Evolutionary conservation across 1,140 invertebrate genomes (phyloP), one percentile per base, ranked within the genome.

Genomic region (Saccostrea glomerata): DNA sequence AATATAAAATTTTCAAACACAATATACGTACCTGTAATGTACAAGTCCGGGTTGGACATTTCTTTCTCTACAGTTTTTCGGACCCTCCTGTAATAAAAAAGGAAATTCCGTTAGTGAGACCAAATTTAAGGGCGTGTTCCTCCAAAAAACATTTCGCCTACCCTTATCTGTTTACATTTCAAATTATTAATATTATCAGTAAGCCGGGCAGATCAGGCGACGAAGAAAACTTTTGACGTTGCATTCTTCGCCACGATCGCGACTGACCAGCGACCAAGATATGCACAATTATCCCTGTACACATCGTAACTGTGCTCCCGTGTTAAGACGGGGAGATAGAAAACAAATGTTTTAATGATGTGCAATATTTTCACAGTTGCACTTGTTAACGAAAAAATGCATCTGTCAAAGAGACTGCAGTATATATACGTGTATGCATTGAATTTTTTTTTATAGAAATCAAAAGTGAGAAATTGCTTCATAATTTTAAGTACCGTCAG

Each of bases 101-200:
- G 20, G 25, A 77, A 25, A 77, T 77, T 36, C 70, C 70, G 25
- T 13, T 30, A 77, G 13, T 36, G 30, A 77, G 23, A 30, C 30
- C 23, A 0, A 15, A 77, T 36, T 25, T 36, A 23, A 30, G 70
- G 70, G 70, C 25, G 70, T 77, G 70, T 77, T 30, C 70, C 30
- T 2, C 20, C 23, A 77, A 77, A 77, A 77, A 25, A 23, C 23
- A 30, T 77, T 30, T 36, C 30, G 7, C 12, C 11, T 25, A 77
- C 11, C 15, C 70, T 30, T 25, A 77, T 77, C 25, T 77, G 70
- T 77, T 77, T 77, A 77, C 70, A 77, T 25, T 30, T 77, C 23
- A 77, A 77, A 77, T 30, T 77, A 77, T 77, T 77, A 77, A 77
- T 77, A 30, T 77, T 25, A 77, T 77, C 70, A 77, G 70, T 77